A percentile compares a stretch with the other conserved stretches of the same genome.
Conservation (phyloP, 2,888 invertebrate genomes). For the Polia nebulosa region DNA sequence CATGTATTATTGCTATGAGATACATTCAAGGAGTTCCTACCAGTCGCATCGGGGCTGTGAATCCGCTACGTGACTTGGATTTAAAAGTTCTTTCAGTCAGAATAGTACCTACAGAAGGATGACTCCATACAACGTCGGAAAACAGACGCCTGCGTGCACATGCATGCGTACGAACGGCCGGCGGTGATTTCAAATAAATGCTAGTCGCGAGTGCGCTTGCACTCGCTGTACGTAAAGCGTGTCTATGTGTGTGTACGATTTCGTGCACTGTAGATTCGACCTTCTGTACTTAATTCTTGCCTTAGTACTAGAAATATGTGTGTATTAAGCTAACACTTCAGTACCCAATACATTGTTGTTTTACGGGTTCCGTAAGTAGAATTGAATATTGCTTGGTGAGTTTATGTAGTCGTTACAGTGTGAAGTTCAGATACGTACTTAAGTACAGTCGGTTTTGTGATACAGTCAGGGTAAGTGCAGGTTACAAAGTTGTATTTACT, state of each 20-base stretch:
- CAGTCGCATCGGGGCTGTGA: constrained; percentile 45
- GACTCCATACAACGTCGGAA: not conserved
- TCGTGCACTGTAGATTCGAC: too few species aligned
- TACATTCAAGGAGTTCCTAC: constrained; percentile 54
- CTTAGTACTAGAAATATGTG: constrained; percentile 16
- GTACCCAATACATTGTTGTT: constrained; percentile 38
- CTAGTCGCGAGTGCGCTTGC: too few species aligned
- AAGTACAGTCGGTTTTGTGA: not conserved
- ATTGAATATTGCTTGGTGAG: constrained; percentile 34
- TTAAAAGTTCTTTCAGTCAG: constrained; percentile 15
- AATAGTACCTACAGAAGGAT: not conserved
- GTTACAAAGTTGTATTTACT: not conserved
- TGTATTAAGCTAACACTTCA: constrained; percentile 47
- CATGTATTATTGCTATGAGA: constrained; percentile 56
- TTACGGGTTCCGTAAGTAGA: constrained; percentile 34
- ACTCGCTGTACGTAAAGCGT: not conserved
- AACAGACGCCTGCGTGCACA: not conserved
- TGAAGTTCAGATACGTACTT: not conserved
- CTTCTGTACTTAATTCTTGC: not conserved
- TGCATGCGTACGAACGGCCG: too few species aligned
- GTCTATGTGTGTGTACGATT: too few species aligned
- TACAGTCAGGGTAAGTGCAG: not conserved
- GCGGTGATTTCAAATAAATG: not conserved
- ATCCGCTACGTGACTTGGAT: constrained; percentile 64
- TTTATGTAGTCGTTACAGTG: constrained; percentile 25